phyloP scores from a whole-genome alignment of 2,113 vertebrate genomes.

The Myrmophylax atrothorax region DNA sequence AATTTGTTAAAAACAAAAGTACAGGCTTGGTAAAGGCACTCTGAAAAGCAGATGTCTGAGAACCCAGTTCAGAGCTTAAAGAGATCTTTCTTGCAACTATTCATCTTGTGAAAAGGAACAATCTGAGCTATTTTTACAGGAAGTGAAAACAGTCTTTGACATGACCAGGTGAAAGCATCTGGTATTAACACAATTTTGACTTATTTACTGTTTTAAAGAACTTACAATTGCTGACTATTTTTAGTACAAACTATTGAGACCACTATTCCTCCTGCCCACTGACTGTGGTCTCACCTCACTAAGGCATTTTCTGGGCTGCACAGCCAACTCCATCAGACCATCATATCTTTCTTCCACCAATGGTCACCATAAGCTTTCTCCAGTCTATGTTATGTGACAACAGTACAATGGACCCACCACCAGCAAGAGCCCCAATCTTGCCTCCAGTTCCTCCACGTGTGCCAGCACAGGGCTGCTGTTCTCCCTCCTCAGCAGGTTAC shows the following conservation, averaged over 20 bases:
- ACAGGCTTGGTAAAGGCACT: background rate
- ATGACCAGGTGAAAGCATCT: background rate
- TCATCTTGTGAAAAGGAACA: conserved; percentile 10
- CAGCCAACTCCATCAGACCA: background rate
- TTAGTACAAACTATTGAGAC: background rate
- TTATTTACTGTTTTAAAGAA: background rate
- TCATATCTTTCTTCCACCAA: background rate
- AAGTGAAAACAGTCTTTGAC: background rate
- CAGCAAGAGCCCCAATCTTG: background rate
- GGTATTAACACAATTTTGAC: background rate
- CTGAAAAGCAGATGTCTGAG: conserved; percentile 10
- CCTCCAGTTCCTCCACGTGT: background rate
- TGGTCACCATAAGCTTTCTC: background rate
- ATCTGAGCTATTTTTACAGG: background rate
- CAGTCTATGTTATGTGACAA: background rate
- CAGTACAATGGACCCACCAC: background rate
- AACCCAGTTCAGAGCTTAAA: background rate
- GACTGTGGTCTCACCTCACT: background rate
- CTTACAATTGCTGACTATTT: background rate
- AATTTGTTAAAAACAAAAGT: background rate
- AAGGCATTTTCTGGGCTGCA: background rate
- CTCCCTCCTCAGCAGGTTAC: background rate
- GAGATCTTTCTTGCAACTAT: background rate
- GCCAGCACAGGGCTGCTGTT: background rate
- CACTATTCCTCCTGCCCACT: background rate